Evolutionary conservation across 2,797 vertebrate genomes (phyloP), one percentile per base, ranked within the genome.

Genomic region (Myiothlypis chrysogaster): DNA sequence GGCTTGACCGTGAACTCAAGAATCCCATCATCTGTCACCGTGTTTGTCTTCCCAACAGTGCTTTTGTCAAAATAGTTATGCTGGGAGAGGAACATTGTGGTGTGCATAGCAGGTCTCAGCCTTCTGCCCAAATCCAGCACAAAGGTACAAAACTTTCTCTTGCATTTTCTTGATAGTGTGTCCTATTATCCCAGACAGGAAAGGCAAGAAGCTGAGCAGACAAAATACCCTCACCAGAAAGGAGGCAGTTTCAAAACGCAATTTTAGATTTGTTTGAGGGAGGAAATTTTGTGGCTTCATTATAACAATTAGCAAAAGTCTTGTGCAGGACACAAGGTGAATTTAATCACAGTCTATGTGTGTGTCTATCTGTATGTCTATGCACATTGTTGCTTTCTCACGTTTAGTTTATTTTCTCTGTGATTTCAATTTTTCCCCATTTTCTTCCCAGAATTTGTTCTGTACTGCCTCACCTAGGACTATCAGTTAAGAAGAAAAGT

Each of bases 1-100:
- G 56, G 46, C 60, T 94, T 87, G 93, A 93, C 89, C 43, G 0
- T 64, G 82, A 94, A 63, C 79, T 94, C 61, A 10, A 61, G 76
- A 91, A 80, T 92, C 65, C 39, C 65, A 35, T 89, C 44, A 81
- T 91, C 84, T 92, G 72, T 93, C 87, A 93, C 22, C 0, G 0
- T 53, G 27, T 57, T 90, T 87, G 37, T 57, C 49, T 78, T 81
- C 70, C 46, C 77, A 82, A 15, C 24, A 80, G 49, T 28, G 13
- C 37, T 92, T 91, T 92, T 85, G 49, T 94, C 75, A 91, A 66
- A 91, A 66, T 13, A 80, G 68, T 56, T 73, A 25, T 0, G 5
- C 46, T 91, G 15, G 47, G 63, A 92, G 43, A 55, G 53, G 35
- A 78, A 24, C 1, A 2, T 20, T 44, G 21, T 32, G 65, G 10